phyloP scores from a whole-genome alignment of 2,888 invertebrate genomes.

The Desoria tigrina region DNA sequence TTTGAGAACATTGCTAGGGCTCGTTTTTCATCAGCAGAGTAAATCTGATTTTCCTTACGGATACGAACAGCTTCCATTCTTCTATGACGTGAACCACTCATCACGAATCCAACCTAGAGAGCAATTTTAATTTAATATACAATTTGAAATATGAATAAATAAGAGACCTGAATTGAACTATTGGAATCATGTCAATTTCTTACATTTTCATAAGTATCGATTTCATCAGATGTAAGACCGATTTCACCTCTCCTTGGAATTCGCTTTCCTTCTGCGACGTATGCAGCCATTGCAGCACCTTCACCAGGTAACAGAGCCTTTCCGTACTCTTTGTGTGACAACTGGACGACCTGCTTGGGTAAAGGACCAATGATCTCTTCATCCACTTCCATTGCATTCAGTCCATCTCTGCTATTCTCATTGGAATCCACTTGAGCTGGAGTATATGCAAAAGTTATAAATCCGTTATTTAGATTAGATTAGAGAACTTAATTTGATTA shows the following conservation, averaged over 20 bases:
- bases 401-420: conserved; percentile 15
- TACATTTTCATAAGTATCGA: conserved; percentile 83
- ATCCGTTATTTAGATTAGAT: background rate
- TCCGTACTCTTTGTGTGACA: conserved; percentile 80
- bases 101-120: conserved; percentile 53
- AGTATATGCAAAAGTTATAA: conserved; percentile 4
- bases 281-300: conserved; percentile 99
- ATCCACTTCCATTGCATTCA: conserved; percentile 52
- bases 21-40: conserved; percentile 98
- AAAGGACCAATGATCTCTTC: conserved; percentile 67
- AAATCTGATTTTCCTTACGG: conserved; percentile 99
- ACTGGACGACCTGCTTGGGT: conserved; percentile 69
- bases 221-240: conserved; percentile 93
- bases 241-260: conserved; percentile 98
- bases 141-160: background rate
- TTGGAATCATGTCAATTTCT: conserved; percentile 60
- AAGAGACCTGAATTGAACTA: background rate
- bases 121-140: conserved; percentile 1
- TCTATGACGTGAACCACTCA: conserved; percentile 68
- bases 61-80: conserved; percentile 99
- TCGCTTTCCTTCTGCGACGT: conserved; percentile 96
- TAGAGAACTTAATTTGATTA: background rate
- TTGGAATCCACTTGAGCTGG: conserved; percentile 23
- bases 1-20: conserved; percentile 97
- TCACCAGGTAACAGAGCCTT: conserved; percentile 94